A percentile compares a stretch with the other conserved stretches of the same genome.
These are phyloP conservation scores for Bruchidius siliquastri DNA, from an alignment of 2,888 invertebrate genomes.

Conservation along the genomic window DNA sequence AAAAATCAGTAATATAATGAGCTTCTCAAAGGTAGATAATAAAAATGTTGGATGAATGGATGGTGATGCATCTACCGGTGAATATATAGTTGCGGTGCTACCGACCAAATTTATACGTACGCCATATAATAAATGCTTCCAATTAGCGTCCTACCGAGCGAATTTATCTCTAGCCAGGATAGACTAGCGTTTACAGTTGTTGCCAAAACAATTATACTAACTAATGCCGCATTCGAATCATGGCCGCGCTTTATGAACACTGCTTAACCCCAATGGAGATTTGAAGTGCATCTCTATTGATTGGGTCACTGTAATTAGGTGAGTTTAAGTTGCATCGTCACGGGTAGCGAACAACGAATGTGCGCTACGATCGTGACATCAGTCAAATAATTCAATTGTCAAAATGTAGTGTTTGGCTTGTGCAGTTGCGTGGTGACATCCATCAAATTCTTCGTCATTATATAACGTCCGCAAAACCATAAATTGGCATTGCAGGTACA, in stretches of 20 bases:
- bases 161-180: conserved; percentile 40
- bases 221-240: conserved; percentile 18
- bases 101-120: neutral
- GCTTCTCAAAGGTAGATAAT: neutral
- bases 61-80: no score
- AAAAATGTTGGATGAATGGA: neutral
- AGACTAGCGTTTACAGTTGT: conserved; percentile 39
- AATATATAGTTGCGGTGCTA: neutral
- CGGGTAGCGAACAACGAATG: no score
- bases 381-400: no score
- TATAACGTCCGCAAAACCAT: no score
- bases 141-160: conserved; percentile 37
- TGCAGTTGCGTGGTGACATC: no score
- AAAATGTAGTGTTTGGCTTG: no score
- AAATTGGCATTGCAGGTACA: no score
- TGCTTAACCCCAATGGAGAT: neutral
- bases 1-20: no score
- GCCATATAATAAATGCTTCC: conserved; percentile 34
- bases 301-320: neutral
- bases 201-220: conserved; percentile 39
- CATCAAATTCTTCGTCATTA: no score
- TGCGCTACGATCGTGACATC: no score
- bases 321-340: no score
- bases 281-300: neutral
- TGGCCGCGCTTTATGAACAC: conserved; percentile 13